Conservation (phyloP, 2,888 invertebrate genomes). For the Calameuta pallipes region DNA sequence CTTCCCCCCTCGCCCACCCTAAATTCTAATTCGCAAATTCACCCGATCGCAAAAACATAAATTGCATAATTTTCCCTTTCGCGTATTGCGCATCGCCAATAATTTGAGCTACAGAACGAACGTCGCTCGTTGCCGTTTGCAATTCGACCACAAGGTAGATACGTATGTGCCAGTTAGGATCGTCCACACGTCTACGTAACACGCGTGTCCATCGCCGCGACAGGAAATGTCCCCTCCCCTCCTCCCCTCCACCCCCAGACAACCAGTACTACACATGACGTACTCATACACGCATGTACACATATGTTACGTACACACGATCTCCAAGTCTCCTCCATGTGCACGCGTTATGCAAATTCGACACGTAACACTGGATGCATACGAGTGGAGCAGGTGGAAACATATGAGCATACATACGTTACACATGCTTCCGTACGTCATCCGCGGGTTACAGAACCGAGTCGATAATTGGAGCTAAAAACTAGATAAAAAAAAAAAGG, state of each 20-base stretch:
- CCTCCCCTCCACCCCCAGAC: constrained; percentile 8
- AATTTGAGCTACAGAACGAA: neutral
- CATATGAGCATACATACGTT: neutral
- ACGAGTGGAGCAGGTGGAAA: constrained; percentile 10
- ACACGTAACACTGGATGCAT: constrained; percentile 50
- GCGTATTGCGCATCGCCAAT: neutral
- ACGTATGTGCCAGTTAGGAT: constrained; percentile 15
- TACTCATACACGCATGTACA: constrained; percentile 7
- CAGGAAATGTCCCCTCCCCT: constrained; percentile 29
- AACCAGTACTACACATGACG: neutral
- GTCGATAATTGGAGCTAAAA: too few relatives aligned
- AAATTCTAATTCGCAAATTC: neutral
- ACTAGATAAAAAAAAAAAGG: too few relatives aligned
- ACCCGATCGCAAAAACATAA: neutral
- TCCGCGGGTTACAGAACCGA: too few relatives aligned
- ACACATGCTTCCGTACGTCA: neutral
- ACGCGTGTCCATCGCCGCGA: constrained; percentile 15
- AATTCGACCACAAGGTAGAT: neutral
- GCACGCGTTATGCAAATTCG: constrained; percentile 48
- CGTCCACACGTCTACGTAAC: constrained; percentile 2
- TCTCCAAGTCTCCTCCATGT: constrained; percentile 17
- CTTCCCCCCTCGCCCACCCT: neutral
- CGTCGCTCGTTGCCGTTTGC: neutral
- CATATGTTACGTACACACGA: constrained; percentile 15
- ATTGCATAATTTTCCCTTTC: neutral